Percentiles rank a stretch among this genome's conserved stretches.
Evolutionary conservation across 2,797 vertebrate genomes (phyloP).

Genomic region (Parambassis ranga): DNA sequence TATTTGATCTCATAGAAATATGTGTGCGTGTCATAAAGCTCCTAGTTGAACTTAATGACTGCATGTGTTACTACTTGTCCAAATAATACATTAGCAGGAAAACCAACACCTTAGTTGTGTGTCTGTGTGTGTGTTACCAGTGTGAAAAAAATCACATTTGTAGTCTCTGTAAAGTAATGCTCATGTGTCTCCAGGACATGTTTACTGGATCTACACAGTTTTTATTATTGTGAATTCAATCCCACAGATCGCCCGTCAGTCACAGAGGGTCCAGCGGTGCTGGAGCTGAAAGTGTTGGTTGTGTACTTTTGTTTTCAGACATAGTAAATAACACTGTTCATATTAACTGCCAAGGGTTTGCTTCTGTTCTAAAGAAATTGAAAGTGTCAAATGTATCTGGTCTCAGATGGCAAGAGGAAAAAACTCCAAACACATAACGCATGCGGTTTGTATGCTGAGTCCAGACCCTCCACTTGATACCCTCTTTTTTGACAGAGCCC

Average conservation of each 20-base stretch:
- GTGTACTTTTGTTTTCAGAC: constrained; percentile 18
- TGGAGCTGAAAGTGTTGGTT: not conserved
- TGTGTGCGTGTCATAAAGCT: not conserved
- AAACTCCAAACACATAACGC: constrained; percentile 5
- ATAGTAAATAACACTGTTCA: not conserved
- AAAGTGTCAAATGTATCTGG: constrained; percentile 32
- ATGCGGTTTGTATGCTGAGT: constrained; percentile 35
- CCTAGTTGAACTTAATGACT: not conserved
- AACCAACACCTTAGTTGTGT: not conserved
- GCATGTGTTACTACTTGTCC: not conserved
- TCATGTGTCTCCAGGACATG: constrained; percentile 26
- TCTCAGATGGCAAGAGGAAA: constrained; percentile 12
- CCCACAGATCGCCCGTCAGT: constrained; percentile 45
- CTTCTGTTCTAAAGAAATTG: constrained; percentile 17
- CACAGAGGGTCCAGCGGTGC: constrained; percentile 10
- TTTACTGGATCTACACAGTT: constrained; percentile 2
- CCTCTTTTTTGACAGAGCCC: constrained; percentile 46
- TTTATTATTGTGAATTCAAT: not conserved
- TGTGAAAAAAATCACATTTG: not conserved
- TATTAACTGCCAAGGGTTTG: not conserved
- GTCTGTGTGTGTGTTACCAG: too few relatives aligned
- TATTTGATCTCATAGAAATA: too few relatives aligned
- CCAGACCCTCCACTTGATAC: constrained; percentile 40
- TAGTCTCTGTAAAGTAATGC: constrained; percentile 16
- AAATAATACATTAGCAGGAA: not conserved